These are phyloP conservation scores for Tethea ocularis DNA, from an alignment of 2,888 invertebrate species.

Conservation along the genomic window DNA sequence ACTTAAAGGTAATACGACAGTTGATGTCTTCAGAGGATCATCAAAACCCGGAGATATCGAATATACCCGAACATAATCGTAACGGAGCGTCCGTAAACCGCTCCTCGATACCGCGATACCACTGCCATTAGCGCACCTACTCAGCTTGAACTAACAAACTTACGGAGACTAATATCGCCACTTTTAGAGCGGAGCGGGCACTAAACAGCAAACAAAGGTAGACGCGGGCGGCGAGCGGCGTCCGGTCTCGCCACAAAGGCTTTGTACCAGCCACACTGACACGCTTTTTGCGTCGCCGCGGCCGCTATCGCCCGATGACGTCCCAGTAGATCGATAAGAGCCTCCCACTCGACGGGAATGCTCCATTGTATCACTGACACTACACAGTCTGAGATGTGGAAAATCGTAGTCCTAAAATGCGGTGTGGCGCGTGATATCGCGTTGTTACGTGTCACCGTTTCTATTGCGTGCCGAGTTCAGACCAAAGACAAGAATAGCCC, in stretches of 20 bases:
- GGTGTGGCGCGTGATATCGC: conserved; percentile 50
- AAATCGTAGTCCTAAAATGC: conserved; percentile 74
- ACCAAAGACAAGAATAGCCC: conserved; percentile 3
- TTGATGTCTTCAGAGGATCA: conserved; percentile 13
- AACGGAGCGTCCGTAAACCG: conserved; percentile 24
- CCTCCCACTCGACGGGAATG: conserved; percentile 78
- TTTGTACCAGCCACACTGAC: conserved; percentile 78
- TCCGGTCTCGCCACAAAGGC: conserved; percentile 78
- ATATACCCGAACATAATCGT: conserved; percentile 30
- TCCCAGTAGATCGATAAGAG: conserved; percentile 82
- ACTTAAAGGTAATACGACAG: neutral
- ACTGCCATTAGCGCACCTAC: conserved; percentile 47
- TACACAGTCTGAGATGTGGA: conserved; percentile 78
- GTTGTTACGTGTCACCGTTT: conserved; percentile 39
- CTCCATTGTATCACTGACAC: conserved; percentile 80
- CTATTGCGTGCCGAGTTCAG: conserved; percentile 13
- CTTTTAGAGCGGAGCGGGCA: conserved; percentile 69
- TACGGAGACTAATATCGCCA: conserved; percentile 69
- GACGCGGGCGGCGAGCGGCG: conserved; percentile 73
- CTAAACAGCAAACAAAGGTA: conserved; percentile 79
- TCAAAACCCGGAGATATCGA: conserved; percentile 17
- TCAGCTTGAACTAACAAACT: conserved; percentile 52
- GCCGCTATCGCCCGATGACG: conserved; percentile 82
- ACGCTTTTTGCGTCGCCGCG: conserved; percentile 80
- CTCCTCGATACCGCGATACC: conserved; percentile 17